Evolutionary conservation across 2,797 vertebrate genomes (phyloP), one percentile per base, ranked within the genome.

Genomic region (Acanthurus lineatus): DNA sequence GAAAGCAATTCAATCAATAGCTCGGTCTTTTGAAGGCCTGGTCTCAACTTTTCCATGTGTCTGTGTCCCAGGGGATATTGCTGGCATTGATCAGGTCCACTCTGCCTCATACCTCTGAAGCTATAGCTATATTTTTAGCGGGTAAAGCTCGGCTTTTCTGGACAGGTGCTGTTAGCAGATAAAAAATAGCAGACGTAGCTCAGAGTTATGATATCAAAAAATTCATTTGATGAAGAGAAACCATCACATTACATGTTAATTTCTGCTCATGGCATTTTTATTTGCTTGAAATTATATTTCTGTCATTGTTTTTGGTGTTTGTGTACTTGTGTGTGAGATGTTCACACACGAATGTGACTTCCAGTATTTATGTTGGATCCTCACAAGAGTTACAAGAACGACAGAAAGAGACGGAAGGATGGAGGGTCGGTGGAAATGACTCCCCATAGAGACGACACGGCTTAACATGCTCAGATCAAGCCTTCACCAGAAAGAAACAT

Each of bases 1-100:
- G 89, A 93, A 81, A 85, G 91, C 88, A 83, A 92, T 92, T 91
- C 88, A 94, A 93, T 94, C 94, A 83, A 95, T 94, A 93, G 85
- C 85, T 79, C 69, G 81, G 88, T 84, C 90, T 91, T 95, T 95
- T 93, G 87, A 92, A 92, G 88, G 86, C 89, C 88, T 45, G 66
- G 82, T 89, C 93, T 93, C 76, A 93, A 92, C 86, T 85, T 91
- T 92, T 92, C 76, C 79, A 87, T 91, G 86, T 89, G 87, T 87
- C 88, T 86, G 84, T 86, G 86, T 90, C 90, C 88, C n/a, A 25
- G 90, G 89, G 92, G 81, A 85, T 89, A 79, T 86, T 79, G 81
- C 89, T 81, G 83, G 82, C 90, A 94, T 94, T 92, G 92, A 94
- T 94, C 89, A 88, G 85, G 91, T 83, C 82, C 86, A 88, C 91